Evolutionary conservation across 30 jellyfish, hydroid and myxozoan species (phyloP).

Genomic region (Turritopsis rubra): DNA sequence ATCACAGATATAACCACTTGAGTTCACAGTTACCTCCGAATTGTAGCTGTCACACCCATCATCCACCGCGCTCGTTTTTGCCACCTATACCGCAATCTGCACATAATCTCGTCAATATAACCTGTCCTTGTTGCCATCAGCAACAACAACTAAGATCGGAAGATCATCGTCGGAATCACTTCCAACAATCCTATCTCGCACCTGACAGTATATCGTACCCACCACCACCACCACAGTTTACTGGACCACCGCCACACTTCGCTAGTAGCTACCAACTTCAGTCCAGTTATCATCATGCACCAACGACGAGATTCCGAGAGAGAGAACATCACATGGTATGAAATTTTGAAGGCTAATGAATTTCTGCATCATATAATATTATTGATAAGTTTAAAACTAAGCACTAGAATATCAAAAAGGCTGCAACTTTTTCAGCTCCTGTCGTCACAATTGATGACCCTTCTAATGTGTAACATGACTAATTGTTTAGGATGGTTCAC

Average conservation of each 20-base stretch:
- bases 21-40: background rate
- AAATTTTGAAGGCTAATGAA: no score
- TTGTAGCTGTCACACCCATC: slow-evolving; percentile 1
- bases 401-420: no score
- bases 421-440: no score
- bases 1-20: slow-evolving; percentile 2
- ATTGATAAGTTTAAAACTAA: no score
- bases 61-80: background rate
- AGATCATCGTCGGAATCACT: background rate
- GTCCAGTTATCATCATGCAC: slow-evolving; percentile 14
- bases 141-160: slow-evolving; percentile 15
- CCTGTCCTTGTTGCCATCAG: slow-evolving; percentile 21
- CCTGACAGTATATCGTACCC: slow-evolving; percentile 17
- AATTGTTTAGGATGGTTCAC: background rate
- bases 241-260: slow-evolving; percentile 19
- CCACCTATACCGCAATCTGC: background rate
- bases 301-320: slow-evolving; percentile 22
- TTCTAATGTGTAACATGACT: background rate
- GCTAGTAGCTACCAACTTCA: slow-evolving; percentile 7
- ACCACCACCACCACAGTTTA: no score
- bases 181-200: background rate
- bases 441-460: no score
- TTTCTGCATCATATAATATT: no score
- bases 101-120: background rate
- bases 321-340: slow-evolving; percentile 18